A percentile compares a stretch with the other conserved stretches of the same genome.
phyloP scores from a whole-genome alignment of 2,797 vertebrate genomes.

The Forpus xanthops region DNA sequence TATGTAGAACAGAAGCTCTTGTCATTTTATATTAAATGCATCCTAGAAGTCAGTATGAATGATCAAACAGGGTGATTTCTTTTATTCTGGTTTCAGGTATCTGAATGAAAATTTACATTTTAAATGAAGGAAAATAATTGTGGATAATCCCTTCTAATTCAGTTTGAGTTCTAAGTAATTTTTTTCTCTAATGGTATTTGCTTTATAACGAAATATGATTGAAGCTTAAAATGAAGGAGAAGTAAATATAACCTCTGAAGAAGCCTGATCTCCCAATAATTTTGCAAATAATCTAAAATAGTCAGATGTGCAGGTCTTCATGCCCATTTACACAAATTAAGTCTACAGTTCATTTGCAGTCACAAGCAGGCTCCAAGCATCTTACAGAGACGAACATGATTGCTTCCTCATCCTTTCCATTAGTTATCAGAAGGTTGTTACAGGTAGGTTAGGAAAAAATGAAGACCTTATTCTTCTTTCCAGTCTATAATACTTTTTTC shows the following conservation, averaged over 20 bases:
- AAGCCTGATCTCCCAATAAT: conserved; percentile 1
- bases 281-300: conserved; percentile 18
- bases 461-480: conserved; percentile 52
- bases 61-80: conserved; percentile 21
- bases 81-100: conserved; percentile 1
- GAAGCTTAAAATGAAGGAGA: conserved; percentile 12
- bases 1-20: neutral
- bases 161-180: neutral
- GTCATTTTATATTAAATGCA: neutral
- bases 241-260: conserved; percentile 9
- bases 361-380: conserved; percentile 10
- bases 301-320: conserved; percentile 8
- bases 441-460: conserved; percentile 51
- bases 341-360: conserved; percentile 40
- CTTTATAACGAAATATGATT: conserved; percentile 2
- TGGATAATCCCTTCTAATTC: conserved; percentile 17
- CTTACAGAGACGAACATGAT: conserved; percentile 38
- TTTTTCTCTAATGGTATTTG: conserved; percentile 14
- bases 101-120: conserved; percentile 49
- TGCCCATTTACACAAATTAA: conserved; percentile 50
- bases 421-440: conserved; percentile 53
- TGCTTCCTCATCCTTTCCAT: conserved; percentile 58
- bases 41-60: conserved; percentile 1
- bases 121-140: conserved; percentile 19
- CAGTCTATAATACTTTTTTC: neutral